phyloP scores from a whole-genome alignment of 2,888 invertebrate genomes.

The Tromatobia lineatoria region DNA sequence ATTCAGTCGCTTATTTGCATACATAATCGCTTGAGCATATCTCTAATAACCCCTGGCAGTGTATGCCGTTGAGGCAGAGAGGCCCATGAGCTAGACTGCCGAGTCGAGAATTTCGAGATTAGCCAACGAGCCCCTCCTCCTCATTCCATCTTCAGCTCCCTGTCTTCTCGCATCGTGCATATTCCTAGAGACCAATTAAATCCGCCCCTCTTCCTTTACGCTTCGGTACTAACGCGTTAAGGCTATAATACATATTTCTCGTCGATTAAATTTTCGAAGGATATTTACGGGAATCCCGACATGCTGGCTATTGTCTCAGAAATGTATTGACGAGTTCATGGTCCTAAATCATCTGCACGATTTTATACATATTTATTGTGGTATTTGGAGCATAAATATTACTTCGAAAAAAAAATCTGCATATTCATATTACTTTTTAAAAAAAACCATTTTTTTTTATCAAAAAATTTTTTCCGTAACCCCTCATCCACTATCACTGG shows the following conservation, averaged over 20 bases:
- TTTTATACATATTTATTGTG: too few species aligned
- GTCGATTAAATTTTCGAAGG: conserved; percentile 58
- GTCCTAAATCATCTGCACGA: too few species aligned
- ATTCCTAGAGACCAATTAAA: conserved; percentile 72
- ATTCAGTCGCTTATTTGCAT: conserved; percentile 78
- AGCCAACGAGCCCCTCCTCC: conserved; percentile 41
- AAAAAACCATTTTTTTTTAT: too few species aligned
- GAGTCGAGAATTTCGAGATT: conserved; percentile 67
- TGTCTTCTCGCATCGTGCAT: conserved; percentile 66
- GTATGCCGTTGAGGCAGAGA: conserved; percentile 41
- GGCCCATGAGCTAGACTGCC: conserved; percentile 47
- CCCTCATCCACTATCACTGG: too few species aligned
- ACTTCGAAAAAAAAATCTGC: too few species aligned
- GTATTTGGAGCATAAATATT: too few species aligned
- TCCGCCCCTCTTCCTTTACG: conserved; percentile 47
- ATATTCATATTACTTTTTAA: too few species aligned
- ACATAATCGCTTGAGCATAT: conserved; percentile 74
- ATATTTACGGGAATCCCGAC: conserved; percentile 52
- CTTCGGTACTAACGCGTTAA: conserved; percentile 5
- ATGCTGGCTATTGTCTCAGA: conserved; percentile 47
- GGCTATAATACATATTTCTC: conserved; percentile 48
- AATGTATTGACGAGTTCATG: conserved; percentile 38
- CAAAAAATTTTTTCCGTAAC: too few species aligned
- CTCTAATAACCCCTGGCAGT: conserved; percentile 70
- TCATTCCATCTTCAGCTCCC: conserved; percentile 49